Percentiles rank a stretch among this genome's conserved stretches.
phyloP scores from a whole-genome alignment of 2,113 vertebrate species.

The Gallinago paraguaiae region DNA sequence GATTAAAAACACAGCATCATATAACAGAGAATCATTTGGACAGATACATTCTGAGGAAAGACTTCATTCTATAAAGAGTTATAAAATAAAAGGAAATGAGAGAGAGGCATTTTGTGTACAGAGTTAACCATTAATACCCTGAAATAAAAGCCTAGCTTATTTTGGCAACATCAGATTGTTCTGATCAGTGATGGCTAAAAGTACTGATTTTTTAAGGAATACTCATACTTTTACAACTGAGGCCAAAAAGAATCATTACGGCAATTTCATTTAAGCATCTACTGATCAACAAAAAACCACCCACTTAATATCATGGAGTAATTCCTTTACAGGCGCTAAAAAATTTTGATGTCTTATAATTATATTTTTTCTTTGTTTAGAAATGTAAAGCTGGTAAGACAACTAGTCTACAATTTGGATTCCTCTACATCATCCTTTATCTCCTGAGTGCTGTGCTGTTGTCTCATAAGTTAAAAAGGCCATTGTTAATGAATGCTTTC shows the following conservation, averaged over 20 bases:
- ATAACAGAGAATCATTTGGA: background rate
- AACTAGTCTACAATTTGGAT: background rate
- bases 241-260: background rate
- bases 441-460: background rate
- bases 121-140: background rate
- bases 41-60: background rate
- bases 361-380: background rate
- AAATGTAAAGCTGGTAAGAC: background rate
- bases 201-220: background rate
- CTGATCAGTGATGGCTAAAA: accelerated
- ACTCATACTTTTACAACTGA: background rate
- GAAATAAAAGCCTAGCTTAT: background rate
- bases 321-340: background rate
- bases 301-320: background rate
- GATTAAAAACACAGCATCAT: constrained; percentile 13
- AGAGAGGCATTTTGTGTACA: background rate
- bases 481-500: background rate
- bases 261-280: background rate
- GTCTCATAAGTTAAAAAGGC: background rate
- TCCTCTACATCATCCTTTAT: background rate
- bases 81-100: background rate
- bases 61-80: background rate
- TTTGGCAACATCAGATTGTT: background rate
- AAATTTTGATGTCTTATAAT: background rate
- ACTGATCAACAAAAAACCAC: background rate